Conservation (phyloP, 2,113 vertebrate genomes). For the Lycaon pictus region DNA sequence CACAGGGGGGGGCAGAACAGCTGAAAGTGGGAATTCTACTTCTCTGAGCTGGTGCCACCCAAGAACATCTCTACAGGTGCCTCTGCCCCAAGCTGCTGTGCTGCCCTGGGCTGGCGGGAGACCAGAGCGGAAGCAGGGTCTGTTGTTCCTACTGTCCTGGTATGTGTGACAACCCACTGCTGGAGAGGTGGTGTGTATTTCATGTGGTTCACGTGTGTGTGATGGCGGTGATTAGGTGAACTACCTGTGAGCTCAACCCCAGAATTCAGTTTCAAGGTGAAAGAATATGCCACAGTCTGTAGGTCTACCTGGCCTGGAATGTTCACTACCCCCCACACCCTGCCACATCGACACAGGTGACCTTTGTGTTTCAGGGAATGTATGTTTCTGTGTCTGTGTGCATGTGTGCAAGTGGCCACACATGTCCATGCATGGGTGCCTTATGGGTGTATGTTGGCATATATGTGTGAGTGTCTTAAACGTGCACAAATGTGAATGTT, state of each 20-base stretch:
- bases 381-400: background rate
- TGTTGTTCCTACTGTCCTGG: rapidly evolving
- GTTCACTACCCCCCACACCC: rapidly evolving
- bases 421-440: background rate
- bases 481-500: background rate
- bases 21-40: rapidly evolving
- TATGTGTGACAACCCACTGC: rapidly evolving
- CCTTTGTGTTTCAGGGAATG: background rate
- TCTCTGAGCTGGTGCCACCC: background rate
- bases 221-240: rapidly evolving
- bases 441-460: rapidly evolving
- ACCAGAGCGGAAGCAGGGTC: rapidly evolving
- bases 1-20: background rate
- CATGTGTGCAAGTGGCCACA: background rate
- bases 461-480: rapidly evolving
- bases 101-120: no score
- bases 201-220: rapidly evolving
- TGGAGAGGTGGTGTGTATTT: rapidly evolving
- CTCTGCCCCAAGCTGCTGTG: rapidly evolving
- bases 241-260: rapidly evolving
- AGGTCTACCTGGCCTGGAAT: background rate
- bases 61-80: rapidly evolving
- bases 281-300: rapidly evolving
- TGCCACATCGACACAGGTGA: background rate
- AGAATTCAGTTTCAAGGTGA: background rate